A percentile compares a stretch with the other conserved stretches of the same genome.
These are phyloP conservation scores for Sinocyclocheilus rhinocerous DNA, from an alignment of 2,113 vertebrate genomes.

Conservation along the genomic window DNA sequence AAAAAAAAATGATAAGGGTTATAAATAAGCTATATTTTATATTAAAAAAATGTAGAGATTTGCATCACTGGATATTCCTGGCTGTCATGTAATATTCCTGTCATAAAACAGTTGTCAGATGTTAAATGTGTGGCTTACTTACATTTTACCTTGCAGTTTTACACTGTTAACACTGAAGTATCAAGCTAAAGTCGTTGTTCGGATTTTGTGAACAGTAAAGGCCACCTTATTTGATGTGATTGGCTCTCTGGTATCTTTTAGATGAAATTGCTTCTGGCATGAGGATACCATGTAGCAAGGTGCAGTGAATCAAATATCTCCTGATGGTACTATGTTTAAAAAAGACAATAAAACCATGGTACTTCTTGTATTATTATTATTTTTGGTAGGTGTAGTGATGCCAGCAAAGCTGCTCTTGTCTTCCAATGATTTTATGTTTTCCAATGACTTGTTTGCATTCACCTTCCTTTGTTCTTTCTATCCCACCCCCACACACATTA, in stretches of 20 bases:
- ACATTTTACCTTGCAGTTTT: neutral
- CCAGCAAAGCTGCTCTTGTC: neutral
- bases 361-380: neutral
- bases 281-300: neutral
- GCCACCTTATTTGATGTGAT: neutral
- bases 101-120: neutral
- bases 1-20: no score
- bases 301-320: neutral
- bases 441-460: neutral
- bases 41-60: no score
- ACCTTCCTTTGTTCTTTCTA: neutral
- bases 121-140: neutral
- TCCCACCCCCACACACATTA: slow-evolving; percentile 28
- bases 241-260: neutral
- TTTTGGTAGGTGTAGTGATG: neutral
- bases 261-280: neutral
- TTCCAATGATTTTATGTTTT: neutral
- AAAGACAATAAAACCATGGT: neutral
- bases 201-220: neutral
- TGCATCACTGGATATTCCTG: neutral
- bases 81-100: neutral
- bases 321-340: neutral
- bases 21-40: no score
- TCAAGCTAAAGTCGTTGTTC: neutral
- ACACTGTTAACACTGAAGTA: neutral